Evolutionary conservation across 30 jellyfish, hydroid and myxozoan species (phyloP), one percentile per base, ranked within the genome.

Genomic region (Chironex yamaguchii): DNA sequence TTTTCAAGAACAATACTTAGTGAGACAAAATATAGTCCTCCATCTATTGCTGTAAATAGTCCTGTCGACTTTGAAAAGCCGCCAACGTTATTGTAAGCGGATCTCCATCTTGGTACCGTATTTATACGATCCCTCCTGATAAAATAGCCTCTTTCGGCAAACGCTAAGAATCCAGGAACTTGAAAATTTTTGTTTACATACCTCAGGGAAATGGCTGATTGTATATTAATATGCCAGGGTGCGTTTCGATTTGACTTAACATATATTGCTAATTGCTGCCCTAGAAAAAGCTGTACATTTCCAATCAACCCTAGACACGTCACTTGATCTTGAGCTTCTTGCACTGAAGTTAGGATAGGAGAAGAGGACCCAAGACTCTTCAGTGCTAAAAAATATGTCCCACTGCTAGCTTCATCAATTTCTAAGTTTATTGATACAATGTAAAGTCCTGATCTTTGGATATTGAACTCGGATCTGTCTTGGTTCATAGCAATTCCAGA

Each of bases 1-100:
- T 62, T 52, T 31, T 73, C 86, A 3, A 86, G 83, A 23, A 74
- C 71, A 9, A 86, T 70, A 50, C 75, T 86, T 70, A 86, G 31
- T 49, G 62, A 72, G 86, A 87, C 75, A 0, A 86, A 27, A 66
- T 86, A 86, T 4, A 66, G 35, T 27, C 79, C 81, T 24, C 58
- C 26, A 14, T 26, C 70, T 2, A 53, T 12, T 29, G 96, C 82
- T 20, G 76, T 72, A 62, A 86, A 86, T 25, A 67, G 23, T 0
- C 96, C 96, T 3, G 67, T 68, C 6, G 96, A 87, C 3, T 34
- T 29, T 9, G 96, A 86, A 52, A 86, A 86, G 58, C 90, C 52
- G 12, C 86, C 75, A 67, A 21, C 36, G 33, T 90, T 86, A 22
- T 75, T 79, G 17, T 86, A 88, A 72, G 62, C 51, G 13, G 48